These are phyloP conservation scores for Galendromus occidentalis DNA, from an alignment of 1,140 invertebrate genomes.

Conservation along the genomic window DNA sequence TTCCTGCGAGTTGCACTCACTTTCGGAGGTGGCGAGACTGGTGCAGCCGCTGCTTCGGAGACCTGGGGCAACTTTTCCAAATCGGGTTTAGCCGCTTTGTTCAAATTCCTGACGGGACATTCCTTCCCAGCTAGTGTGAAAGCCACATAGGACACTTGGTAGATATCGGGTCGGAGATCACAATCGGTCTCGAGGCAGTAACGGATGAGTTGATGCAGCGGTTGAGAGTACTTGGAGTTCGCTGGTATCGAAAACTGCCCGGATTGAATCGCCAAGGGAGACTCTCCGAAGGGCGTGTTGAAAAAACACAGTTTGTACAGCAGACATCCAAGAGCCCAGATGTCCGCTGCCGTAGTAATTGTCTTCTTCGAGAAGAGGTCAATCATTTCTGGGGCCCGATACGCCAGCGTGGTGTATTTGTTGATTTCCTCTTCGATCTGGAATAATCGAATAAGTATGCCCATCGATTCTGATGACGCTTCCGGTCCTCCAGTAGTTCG, in stretches of 20 bases:
- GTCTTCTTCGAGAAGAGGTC: constrained; percentile 69
- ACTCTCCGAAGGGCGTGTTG: constrained; percentile 77
- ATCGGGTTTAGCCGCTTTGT: background rate
- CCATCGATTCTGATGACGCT: no score
- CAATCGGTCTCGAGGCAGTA: constrained; percentile 67
- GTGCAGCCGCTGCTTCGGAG: background rate
- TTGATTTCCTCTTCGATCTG: constrained; percentile 13
- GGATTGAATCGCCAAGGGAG: constrained; percentile 74
- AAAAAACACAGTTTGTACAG: constrained; percentile 83
- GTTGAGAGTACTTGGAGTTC: constrained; percentile 45
- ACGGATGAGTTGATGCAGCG: constrained; percentile 33
- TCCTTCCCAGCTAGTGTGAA: background rate
- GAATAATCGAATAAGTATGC: background rate
- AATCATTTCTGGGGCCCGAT: constrained; percentile 86
- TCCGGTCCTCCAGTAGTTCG: no score
- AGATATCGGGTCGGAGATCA: constrained; percentile 65
- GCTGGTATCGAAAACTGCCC: constrained; percentile 72
- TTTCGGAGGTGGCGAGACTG: background rate
- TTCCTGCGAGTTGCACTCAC: background rate
- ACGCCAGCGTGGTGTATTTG: constrained; percentile 72
- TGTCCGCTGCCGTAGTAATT: constrained; percentile 78
- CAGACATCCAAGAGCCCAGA: constrained; percentile 77
- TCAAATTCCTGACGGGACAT: background rate
- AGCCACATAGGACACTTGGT: constrained; percentile 33
- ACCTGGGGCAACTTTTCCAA: background rate